Conservation (phyloP, 2,797 vertebrate genomes). For the Sebastolobus alascanus region DNA sequence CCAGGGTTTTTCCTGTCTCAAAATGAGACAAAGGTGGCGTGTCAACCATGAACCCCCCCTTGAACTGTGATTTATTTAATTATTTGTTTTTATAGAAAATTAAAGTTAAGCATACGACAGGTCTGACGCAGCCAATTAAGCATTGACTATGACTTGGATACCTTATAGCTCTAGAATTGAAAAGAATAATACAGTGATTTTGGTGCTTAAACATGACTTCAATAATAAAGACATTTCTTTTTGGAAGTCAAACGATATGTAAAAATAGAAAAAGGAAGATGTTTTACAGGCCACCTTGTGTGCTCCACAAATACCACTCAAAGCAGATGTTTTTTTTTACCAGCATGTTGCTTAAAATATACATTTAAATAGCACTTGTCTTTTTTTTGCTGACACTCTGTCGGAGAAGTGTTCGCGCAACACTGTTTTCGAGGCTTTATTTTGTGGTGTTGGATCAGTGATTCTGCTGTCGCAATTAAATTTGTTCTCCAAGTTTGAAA, state of each 20-base stretch:
- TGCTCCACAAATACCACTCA: not conserved
- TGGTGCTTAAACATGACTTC: not conserved
- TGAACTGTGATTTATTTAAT: slow-evolving; percentile 1
- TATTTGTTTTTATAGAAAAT: slow-evolving; percentile 9
- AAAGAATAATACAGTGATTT: not conserved
- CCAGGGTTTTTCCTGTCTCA: not conserved
- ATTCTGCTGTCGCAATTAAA: not conserved
- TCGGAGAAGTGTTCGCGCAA: not conserved
- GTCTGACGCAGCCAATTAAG: not conserved
- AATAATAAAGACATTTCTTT: not conserved
- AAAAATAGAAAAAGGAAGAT: not conserved
- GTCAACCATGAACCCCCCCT: not conserved
- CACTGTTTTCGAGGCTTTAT: not conserved
- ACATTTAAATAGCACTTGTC: not conserved
- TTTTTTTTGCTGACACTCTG: not conserved
- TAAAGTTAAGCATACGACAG: not conserved
- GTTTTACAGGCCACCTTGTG: not conserved
- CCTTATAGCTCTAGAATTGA: not conserved
- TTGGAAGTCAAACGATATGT: not conserved
- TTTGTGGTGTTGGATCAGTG: not conserved
- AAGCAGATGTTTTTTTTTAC: not conserved
- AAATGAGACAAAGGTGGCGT: slow-evolving; percentile 13
- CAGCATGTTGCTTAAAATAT: not conserved
- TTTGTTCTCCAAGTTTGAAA: not conserved
- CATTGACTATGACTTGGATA: not conserved